Base-by-base conservation (phyloP, 2,888 invertebrate genomes). In the Tenodera sinensis region DNA sequence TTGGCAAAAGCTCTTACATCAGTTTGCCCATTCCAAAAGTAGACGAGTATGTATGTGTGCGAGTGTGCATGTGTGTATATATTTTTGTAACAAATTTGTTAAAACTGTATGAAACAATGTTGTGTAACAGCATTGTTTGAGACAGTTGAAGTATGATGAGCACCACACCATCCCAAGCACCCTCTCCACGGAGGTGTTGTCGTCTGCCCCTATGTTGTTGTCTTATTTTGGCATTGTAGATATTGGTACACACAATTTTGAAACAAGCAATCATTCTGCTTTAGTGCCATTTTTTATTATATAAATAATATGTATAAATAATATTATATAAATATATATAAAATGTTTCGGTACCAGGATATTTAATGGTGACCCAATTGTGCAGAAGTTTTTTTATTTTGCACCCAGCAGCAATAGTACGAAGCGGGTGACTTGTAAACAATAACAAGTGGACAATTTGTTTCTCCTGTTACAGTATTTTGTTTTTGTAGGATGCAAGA, bases 371-470 rank as follows among this genome's bases (percentile, higher is more conserved):
- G 28, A 28, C 81, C 28, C 81, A 81, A 14, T 28, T 71, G 81
- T 81, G 28, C 84, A 88, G 28, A 83, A 84, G 54, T 88, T 84
- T 84, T 88, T 85, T 85, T 20, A 86, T 88, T 84, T 88, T 84
- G 88, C 88, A 88, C 88, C 88, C 88, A 71, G 88, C 88, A 83
- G 83, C 83, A 86, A 28, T 81, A 86, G 15, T 71, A 71, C 20
- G 15, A 71, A 71, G 25, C 54, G 54, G 54, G 54, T 71, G 54
- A 71, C 54, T 71, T 84, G 47, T 83, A 84, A 84, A 84, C 54
- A 83, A 84, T 88, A 42, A 84, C 54, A 54, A 28, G 27, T 83
- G 88, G 88, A 84, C 88, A 84, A 83, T 71, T 71, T 71, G 54
- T 71, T 71, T 71, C 54, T 71, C 54, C 54, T 71, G 54, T 71